Base-by-base conservation (phyloP, 1,140 invertebrate species). In the Brachionus koreanus region DNA sequence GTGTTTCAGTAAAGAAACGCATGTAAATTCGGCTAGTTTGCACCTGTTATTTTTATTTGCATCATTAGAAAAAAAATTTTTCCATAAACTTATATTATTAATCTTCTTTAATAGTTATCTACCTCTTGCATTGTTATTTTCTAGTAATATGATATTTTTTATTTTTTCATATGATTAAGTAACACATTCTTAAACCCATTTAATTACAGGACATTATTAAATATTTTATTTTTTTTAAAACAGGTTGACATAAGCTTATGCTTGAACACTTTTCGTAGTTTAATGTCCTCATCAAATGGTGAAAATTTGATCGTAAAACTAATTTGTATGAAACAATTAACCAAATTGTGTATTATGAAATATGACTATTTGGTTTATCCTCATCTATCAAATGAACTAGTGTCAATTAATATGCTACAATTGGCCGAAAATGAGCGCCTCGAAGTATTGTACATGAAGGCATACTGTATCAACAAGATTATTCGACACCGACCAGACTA, bases 331-430 rank as follows among this genome's bases (percentile, higher is more conserved):
- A 79, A 61, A 43, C 76, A 79, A 65, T 42, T 79, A 16, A 65
- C 76, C n/a, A 39, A 43, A 39, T 25, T 79, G 0, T 79, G 76
- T n/a, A 57, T 33, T 2, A 39, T 79, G 76, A 65, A 65, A 57
- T 79, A 61, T 43, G 76, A 79, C 35, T 65, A 79, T 57, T 79
- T 79, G 16, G 76, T 79, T 16, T 79, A 61, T 37, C 49, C 76
- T 12, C 19, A 79, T 61, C 23, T 79, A 43, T 79, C 76, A 7
- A 39, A 57, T 57, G 76, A 79, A 23, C 35, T 79, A 37, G 57
- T 79, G 16, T 33, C 46, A 12, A 29, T 79, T 3, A 79, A 61
- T 35, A 25, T n/a, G 6, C 19, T 65, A 25, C 35, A 57, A 23
- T 23, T 79, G 33, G 10, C 46, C n/a, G 49, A 65, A n/a, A 57